Conservation (phyloP, 2,797 vertebrate genomes). For the Hemibagrus guttatus region DNA sequence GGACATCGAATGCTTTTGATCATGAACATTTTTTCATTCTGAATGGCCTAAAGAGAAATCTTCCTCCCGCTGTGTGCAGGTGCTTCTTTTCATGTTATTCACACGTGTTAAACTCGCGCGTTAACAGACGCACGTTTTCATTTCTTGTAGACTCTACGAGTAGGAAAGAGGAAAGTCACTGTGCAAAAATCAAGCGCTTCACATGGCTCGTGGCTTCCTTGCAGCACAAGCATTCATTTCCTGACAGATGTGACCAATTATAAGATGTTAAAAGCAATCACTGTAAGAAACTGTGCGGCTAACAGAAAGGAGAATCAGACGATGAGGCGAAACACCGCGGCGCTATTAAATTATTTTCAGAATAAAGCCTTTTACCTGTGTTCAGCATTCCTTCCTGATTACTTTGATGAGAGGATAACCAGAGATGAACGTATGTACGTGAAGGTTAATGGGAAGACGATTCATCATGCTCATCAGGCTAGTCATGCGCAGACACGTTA, state of each 20-base stretch:
- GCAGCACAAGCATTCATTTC: slow-evolving; percentile 23
- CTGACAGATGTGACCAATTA: slow-evolving; percentile 46
- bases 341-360: neutral
- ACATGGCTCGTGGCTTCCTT: slow-evolving; percentile 11
- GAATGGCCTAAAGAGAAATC: neutral
- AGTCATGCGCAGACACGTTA: neutral
- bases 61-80: neutral
- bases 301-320: slow-evolving; percentile 27
- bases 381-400: neutral
- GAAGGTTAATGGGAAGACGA: neutral
- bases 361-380: neutral
- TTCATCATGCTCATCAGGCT: neutral
- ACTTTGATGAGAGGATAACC: neutral
- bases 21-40: neutral
- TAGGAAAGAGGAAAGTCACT: slow-evolving; percentile 9
- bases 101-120: neutral
- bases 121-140: neutral
- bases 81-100: neutral
- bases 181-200: slow-evolving; percentile 7
- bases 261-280: slow-evolving; percentile 45
- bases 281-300: slow-evolving; percentile 24
- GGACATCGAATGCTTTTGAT: neutral
- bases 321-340: slow-evolving; percentile 5
- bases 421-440: neutral
- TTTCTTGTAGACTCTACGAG: slow-evolving; percentile 14